Evolutionary conservation across 1,140 invertebrate genomes (phyloP), one percentile per base, ranked within the genome.

Genomic region (Lordiphosa mommai): DNA sequence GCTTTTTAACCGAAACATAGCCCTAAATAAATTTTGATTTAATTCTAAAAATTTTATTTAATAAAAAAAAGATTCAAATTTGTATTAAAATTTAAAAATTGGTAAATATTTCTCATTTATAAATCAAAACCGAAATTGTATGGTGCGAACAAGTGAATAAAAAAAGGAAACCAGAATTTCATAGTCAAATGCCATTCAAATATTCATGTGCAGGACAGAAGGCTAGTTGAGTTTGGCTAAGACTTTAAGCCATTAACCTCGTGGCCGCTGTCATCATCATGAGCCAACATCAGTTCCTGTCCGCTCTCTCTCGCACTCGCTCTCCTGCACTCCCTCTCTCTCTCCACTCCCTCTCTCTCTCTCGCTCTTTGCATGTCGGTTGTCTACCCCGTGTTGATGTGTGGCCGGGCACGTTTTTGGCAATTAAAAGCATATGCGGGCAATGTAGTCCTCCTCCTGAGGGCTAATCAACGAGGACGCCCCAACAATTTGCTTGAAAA

Each of bases 391-490:
- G 20, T 57, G 63, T 56, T 66, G 57, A 76, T 71, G 53, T 72
- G 61, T 77, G 67, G 61, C 61, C 59, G 57, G 58, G 61, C 48
- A 55, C 38, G 59, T 58, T 70, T 73, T 72, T 58, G 74, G 69
- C 73, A 79, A 79, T 80, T 79, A 79, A 76, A 84, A 63, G 77
- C 72, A 84, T 82, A 82, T 82, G 76, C 76, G 76, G 77, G 76
- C 63, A 48, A 69, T 43, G 49, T 17, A 10, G 17, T 10, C 23
- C 33, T 20, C 44, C 33, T 49, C 72, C 44, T 77, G 44, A 51
- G 72, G 77, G 76, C 76, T 84, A 84, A 82, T 82, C 76, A 82
- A 72, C 72, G 67, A 58, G 52, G 66, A 38, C 72, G 55, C 52
- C 74, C 74, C 67, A 69, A 52, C 74, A 66, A 80, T 73, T 80